Evolutionary conservation across 2,797 vertebrate species (phyloP).

Genomic region (Luscinia luscinia): DNA sequence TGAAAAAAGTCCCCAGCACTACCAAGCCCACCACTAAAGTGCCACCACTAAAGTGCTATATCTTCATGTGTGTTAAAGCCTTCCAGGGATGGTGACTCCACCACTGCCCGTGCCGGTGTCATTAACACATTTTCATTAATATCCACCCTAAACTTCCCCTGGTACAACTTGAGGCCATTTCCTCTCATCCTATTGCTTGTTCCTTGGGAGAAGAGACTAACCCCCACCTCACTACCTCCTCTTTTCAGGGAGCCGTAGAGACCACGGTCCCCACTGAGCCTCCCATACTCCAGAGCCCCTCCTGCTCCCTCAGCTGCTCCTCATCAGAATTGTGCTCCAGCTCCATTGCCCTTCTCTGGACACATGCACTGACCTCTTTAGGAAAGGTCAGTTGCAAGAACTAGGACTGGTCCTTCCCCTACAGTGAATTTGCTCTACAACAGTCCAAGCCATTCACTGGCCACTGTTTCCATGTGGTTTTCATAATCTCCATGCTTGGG

Average conservation of each 20-base stretch:
- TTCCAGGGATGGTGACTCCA: neutral
- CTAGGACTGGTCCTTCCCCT: neutral
- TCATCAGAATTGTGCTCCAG: neutral
- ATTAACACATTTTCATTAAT: neutral
- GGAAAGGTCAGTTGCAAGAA: neutral
- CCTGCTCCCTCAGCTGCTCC: neutral
- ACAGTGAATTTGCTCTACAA: fast-evolving
- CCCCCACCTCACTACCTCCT: neutral
- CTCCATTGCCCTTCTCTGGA: neutral
- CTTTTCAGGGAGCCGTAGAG: neutral
- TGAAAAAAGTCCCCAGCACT: neutral
- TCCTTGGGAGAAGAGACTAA: neutral
- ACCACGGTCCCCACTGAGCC: neutral
- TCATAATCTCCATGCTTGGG: fast-evolving
- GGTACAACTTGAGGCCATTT: neutral
- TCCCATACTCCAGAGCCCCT: neutral
- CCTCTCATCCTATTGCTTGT: neutral
- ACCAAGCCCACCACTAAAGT: neutral
- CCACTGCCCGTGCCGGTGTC: neutral
- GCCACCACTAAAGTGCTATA: neutral
- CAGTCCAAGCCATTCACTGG: neutral
- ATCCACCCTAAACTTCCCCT: neutral
- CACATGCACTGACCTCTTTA: neutral
- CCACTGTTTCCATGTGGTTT: neutral
- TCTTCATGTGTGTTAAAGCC: neutral